Conservation (phyloP, 2,888 invertebrate species). For the Polymixis lichenea region DNA sequence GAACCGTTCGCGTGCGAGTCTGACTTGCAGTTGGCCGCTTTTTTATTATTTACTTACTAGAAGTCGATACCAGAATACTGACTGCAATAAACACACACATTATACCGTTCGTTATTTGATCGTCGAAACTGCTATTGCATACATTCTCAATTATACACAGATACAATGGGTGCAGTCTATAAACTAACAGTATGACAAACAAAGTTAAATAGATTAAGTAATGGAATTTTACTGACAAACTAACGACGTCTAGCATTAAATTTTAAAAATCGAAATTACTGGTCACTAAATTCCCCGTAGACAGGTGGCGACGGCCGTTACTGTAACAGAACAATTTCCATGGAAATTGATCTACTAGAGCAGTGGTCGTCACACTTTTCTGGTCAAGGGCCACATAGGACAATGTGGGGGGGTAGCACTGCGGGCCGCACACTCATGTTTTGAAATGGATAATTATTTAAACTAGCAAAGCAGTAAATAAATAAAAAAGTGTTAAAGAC, state of each 20-base stretch:
- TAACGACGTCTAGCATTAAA: background rate
- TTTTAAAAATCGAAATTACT: background rate
- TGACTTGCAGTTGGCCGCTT: background rate
- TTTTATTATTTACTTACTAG: slow-evolving; percentile 43
- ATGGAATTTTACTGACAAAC: background rate
- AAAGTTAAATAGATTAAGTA: background rate
- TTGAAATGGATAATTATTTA: too few species aligned
- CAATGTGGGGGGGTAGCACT: too few species aligned
- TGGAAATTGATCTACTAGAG: too few species aligned
- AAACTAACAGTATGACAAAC: slow-evolving; percentile 5
- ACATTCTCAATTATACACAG: slow-evolving; percentile 34
- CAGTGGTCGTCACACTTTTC: too few species aligned
- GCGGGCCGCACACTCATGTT: too few species aligned
- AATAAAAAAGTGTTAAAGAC: too few species aligned
- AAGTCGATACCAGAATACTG: background rate
- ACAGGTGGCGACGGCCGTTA: too few species aligned
- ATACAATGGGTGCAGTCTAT: background rate
- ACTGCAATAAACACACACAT: slow-evolving; percentile 15
- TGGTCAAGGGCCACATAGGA: too few species aligned
- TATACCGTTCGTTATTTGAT: slow-evolving; percentile 28
- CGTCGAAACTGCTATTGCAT: slow-evolving; percentile 26
- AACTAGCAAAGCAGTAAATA: too few species aligned
- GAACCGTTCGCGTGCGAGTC: too few species aligned
- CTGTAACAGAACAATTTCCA: too few species aligned
- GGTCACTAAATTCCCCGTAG: background rate